Base-by-base conservation (phyloP, 2,888 invertebrate genomes). In the Brassicogethes aeneus region DNA sequence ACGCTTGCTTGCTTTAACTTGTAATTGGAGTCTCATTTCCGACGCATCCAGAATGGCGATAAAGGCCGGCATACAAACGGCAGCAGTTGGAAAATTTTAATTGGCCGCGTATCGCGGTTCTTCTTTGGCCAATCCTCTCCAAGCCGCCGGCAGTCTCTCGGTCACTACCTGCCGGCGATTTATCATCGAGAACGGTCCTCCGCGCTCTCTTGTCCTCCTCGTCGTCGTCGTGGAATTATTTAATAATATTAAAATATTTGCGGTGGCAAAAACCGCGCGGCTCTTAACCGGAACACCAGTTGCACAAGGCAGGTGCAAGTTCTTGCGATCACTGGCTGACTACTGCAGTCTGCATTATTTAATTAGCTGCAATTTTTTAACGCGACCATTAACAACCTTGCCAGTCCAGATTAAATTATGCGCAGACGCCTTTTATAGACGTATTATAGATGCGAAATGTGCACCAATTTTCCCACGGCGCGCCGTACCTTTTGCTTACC, bases 1-100 rank as follows among this genome's bases (percentile, higher is more conserved):
- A 65, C 64, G 64, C 64, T 65, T 60, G 62, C 62, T 55, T 57
- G 57, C 56, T 59, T 60, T 59, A 54, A 56, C 57, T 60, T 62
- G 65, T 66, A 66, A 67, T 66, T 67, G 66, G 66, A 63, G 60
- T 64, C 64, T 64, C 65, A 66, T 66, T 67, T 67, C 65, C 65
- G 65, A 65, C 66, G 66, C 65, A 66, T 66, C 62, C 62, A 60
- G 64, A 62, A 66, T 66, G 64, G 66, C 67, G 62, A 66, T 64
- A 65, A 64, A 62, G 60, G 64, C 59, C 62, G 61, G 56, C 61
- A 56, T 61, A 57, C 54, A 48, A 46, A 46, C 54, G 54, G 14
- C 61, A 59, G 64, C 65, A 64, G 64, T 66, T 63, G 62, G 65
- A 61, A 64, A 66, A 66, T 66, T 67, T 67, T 67, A 66, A 67